phyloP scores from a whole-genome alignment of 2,888 invertebrate species.

The Torymus aiolomorphi region DNA sequence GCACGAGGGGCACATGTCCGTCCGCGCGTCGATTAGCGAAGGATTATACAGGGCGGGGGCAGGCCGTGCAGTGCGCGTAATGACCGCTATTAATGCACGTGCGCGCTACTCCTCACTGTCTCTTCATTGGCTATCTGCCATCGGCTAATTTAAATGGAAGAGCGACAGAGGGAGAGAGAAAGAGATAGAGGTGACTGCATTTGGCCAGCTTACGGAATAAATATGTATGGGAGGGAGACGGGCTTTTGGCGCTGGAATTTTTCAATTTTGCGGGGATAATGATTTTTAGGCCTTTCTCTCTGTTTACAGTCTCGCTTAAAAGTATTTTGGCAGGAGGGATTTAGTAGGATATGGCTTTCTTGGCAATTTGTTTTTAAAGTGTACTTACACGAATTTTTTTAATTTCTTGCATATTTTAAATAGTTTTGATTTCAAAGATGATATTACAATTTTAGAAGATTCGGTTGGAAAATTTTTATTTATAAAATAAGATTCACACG shows the following conservation, averaged over 20 bases:
- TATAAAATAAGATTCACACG: no score
- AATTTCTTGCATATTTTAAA: no score
- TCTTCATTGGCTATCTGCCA: slow-evolving; percentile 60
- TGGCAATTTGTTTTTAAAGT: no score
- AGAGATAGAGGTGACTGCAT: neutral
- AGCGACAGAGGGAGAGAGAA: neutral
- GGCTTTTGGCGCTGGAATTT: neutral
- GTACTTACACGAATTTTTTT: no score
- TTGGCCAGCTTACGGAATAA: neutral
- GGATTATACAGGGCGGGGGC: slow-evolving; percentile 58
- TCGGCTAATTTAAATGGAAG: slow-evolving; percentile 61
- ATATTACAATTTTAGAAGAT: no score
- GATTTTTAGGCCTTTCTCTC: slow-evolving; percentile 4
- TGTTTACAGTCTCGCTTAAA: no score
- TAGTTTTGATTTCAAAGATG: no score
- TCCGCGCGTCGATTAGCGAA: slow-evolving; percentile 65
- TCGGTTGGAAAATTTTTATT: no score
- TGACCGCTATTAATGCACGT: slow-evolving; percentile 60
- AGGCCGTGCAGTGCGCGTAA: slow-evolving; percentile 31
- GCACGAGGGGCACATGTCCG: slow-evolving; percentile 42
- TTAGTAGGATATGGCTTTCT: no score
- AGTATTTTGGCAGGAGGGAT: no score
- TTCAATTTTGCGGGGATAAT: neutral
- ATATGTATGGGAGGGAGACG: slow-evolving; percentile 16
- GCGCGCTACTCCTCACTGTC: slow-evolving; percentile 5